Percentiles rank a stretch among this genome's conserved stretches.
Conservation (phyloP, 2,113 vertebrate genomes). For the Gadus chalcogrammus region DNA sequence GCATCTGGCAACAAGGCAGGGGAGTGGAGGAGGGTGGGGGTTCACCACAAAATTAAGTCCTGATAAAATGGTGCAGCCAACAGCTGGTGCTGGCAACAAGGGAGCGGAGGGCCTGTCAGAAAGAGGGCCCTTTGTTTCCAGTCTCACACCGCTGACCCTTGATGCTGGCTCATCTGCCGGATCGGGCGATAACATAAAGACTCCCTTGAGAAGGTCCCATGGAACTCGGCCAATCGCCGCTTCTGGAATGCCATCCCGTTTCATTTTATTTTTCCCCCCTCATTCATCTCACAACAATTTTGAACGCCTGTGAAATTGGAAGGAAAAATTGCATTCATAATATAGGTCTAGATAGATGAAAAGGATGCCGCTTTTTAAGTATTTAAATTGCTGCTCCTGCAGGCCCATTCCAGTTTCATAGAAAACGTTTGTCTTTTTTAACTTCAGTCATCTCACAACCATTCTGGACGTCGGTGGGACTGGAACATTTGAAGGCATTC, state of each 20-base stretch:
- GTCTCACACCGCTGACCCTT: conserved; percentile 37
- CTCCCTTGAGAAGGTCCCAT: conserved; percentile 45
- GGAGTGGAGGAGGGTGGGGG: conserved; percentile 60
- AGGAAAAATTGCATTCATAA: no score
- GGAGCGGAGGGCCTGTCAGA: conserved; percentile 26
- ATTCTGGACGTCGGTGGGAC: no score
- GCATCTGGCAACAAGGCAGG: conserved; percentile 41
- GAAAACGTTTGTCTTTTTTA: no score
- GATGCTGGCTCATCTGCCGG: conserved; percentile 37
- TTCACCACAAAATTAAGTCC: conserved; percentile 71
- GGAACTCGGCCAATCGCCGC: conserved; percentile 44
- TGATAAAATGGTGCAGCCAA: conserved; percentile 56
- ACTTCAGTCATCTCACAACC: no score
- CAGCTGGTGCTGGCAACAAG: conserved; percentile 43
- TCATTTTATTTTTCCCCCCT: conserved; percentile 44
- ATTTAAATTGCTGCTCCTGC: no score
- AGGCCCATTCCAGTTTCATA: no score
- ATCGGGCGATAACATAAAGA: conserved; percentile 51
- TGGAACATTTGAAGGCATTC: no score
- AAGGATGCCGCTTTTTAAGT: no score
- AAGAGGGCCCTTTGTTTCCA: conserved; percentile 54
- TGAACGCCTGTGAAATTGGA: neutral
- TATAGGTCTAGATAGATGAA: no score
- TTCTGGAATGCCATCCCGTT: conserved; percentile 54
- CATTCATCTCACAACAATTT: conserved; percentile 42